Evolutionary conservation across 2,113 vertebrate genomes (phyloP).

Genomic region (Dolichallabes microphthalmus): DNA sequence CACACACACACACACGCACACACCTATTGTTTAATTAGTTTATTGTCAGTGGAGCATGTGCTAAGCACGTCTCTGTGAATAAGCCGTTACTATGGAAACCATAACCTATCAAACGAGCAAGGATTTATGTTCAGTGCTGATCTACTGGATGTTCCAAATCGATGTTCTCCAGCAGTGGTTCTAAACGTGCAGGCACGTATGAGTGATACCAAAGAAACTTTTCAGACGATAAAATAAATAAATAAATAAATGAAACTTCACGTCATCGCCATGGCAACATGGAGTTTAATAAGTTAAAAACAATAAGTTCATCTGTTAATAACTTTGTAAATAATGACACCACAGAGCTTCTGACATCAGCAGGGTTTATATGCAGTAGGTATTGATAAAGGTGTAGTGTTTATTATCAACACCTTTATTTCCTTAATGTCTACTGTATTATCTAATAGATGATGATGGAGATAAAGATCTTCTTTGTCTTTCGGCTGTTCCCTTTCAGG

Average conservation of each 20-base stretch:
- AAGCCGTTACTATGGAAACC: neutral
- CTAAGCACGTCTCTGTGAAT: neutral
- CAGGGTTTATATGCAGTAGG: too few species aligned
- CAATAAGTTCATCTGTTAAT: too few species aligned
- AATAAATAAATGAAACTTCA: constrained; percentile 9
- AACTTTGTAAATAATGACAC: too few species aligned
- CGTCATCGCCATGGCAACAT: neutral
- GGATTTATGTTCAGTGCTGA: neutral
- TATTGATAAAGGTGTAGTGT: too few species aligned
- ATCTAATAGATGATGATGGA: too few species aligned
- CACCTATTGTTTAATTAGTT: neutral
- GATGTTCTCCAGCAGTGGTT: neutral
- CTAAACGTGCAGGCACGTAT: neutral
- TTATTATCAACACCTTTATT: too few species aligned
- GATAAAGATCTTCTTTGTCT: too few species aligned
- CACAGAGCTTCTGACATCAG: too few species aligned
- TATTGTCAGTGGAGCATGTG: neutral
- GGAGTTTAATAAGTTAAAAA: neutral
- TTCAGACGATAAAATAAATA: neutral
- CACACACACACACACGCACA: too few species aligned
- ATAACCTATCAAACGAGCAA: neutral
- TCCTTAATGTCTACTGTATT: too few species aligned
- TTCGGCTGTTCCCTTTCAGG: too few species aligned
- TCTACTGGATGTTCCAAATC: neutral
- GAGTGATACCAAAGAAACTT: neutral